Base-by-base conservation (phyloP, 1,140 invertebrate genomes). In the Conus ventricosus region DNA sequence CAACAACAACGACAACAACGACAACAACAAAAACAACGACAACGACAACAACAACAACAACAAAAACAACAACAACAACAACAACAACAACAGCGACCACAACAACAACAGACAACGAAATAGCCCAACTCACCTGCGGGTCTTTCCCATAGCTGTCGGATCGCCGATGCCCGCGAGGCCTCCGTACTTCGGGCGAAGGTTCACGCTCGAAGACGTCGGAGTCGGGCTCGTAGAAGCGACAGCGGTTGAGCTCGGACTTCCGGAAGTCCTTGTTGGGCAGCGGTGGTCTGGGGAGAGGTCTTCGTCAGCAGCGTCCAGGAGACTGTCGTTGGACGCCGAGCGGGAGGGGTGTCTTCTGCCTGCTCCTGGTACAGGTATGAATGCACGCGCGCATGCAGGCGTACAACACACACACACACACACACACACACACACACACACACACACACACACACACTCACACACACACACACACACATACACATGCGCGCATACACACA, bases 161-260 rank as follows among this genome's bases (percentile, higher is more conserved):
- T n/a, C 87, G 86, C 20, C 88, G 88, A 54, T 90, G 88, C 5
- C 88, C 87, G 13, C 87, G 84, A 57, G 53, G 63, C 54, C 89
- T 25, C 20, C 85, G 82, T 23, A 20, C 6, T 67, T 23, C 57
- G 8, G 88, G 89, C 17, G 88, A 87, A 15, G 78, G 67, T 6
- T 91, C 90, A 23, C 89, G 78, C 76, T 89, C 85, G 82, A 90
- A 90, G 57, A 84, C 88, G 20, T 93, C 91, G n/a, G 87, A 85
- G 25, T 92, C 91, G 13, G 81, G 57, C 25, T 88, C 85, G 78
- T 92, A 91, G 27, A 91, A 91, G 71, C 92, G 87, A 25, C 92
- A 91, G 96, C 97, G 97, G 93, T 97, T 97, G 13, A 97, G 93
- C 0, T 96, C 96, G 0, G 97, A 97, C 93, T 97, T 97, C 17